phyloP scores from a whole-genome alignment of 2,113 vertebrate species.

The Hystrix cristata region DNA sequence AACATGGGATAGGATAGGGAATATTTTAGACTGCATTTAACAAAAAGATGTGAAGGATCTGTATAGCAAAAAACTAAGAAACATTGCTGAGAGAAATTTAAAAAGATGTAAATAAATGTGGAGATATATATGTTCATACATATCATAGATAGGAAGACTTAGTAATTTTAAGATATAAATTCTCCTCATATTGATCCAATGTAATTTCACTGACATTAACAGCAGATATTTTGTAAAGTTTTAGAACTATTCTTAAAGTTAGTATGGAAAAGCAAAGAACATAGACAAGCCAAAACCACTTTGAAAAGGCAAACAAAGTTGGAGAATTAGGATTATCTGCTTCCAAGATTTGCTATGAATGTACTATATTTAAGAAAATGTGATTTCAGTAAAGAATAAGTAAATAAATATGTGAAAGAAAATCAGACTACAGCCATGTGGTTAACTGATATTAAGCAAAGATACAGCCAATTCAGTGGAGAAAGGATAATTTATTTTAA shows the following conservation, averaged over 20 bases:
- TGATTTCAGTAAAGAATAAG: not conserved
- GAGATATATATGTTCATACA: not conserved
- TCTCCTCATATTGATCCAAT: not conserved
- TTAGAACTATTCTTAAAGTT: conserved; percentile 1
- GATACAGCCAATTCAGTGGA: not conserved
- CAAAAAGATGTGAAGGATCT: not conserved
- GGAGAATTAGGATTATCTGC: not conserved
- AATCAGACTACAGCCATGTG: not conserved
- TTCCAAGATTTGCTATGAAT: not conserved
- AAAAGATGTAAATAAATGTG: not conserved
- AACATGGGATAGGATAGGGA: not conserved
- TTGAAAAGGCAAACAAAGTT: not conserved
- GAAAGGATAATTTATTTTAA: not conserved
- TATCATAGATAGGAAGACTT: not conserved
- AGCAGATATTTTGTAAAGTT: not conserved
- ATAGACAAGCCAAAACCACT: not conserved
- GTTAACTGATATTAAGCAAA: not conserved
- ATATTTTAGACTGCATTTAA: not conserved
- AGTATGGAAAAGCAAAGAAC: not conserved
- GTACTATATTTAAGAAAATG: not conserved
- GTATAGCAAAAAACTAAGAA: not conserved
- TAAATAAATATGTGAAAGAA: not conserved
- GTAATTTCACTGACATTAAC: not conserved
- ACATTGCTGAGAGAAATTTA: not conserved
- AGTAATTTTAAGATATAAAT: not conserved